Percentiles rank a stretch among this genome's conserved stretches.
phyloP scores from a whole-genome alignment of 2,888 invertebrate species.

The Ametastegia equiseti region DNA sequence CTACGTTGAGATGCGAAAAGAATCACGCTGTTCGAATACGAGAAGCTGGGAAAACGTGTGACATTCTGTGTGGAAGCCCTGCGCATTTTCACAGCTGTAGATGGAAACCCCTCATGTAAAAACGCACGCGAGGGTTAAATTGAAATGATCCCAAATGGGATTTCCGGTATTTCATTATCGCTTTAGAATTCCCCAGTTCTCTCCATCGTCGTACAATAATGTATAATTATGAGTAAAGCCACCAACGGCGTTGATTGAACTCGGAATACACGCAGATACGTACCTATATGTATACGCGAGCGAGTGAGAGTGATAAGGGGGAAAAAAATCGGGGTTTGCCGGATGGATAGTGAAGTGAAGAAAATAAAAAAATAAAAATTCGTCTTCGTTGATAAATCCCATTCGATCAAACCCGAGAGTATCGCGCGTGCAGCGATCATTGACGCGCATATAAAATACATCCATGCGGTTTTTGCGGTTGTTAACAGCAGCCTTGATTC shows the following conservation, averaged over 20 bases:
- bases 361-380: background rate
- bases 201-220: no score
- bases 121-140: no score
- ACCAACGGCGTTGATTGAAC: background rate
- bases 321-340: no score
- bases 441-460: conserved; percentile 14
- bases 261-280: no score
- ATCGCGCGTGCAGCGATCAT: conserved; percentile 11
- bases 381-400: background rate
- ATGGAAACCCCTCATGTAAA: no score
- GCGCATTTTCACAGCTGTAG: background rate
- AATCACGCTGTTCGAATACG: no score
- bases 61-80: background rate
- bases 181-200: background rate
- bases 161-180: background rate
- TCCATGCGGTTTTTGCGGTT: conserved; percentile 11
- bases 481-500: conserved; percentile 8
- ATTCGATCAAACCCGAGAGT: no score
- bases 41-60: background rate
- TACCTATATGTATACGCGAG: background rate
- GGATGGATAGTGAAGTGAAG: background rate
- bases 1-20: no score
- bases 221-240: background rate
- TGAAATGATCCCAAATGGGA: background rate
- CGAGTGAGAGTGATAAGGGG: no score